Evolutionary conservation across 2,888 invertebrate species (phyloP).

Genomic region (Callosobruchus maculatus): DNA sequence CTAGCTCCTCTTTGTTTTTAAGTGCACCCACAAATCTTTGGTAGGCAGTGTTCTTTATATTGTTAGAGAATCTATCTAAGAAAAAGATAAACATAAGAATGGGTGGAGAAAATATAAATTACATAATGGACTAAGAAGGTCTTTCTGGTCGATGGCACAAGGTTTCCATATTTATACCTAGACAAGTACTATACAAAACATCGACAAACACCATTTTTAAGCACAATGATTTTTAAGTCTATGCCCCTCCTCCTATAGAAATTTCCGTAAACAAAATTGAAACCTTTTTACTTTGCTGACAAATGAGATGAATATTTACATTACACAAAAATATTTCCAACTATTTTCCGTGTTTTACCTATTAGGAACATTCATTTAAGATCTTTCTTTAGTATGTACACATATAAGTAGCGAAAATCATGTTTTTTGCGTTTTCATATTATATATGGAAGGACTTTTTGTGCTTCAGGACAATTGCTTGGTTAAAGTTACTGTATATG

Average conservation of each 20-base stretch:
- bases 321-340: slow-evolving; percentile 33
- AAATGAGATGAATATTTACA: slow-evolving; percentile 21
- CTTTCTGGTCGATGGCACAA: not conserved
- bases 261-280: slow-evolving; percentile 11
- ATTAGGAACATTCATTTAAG: slow-evolving; percentile 38
- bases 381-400: slow-evolving; percentile 28
- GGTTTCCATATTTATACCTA: not conserved
- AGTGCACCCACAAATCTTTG: too few relatives aligned
- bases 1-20: too few relatives aligned
- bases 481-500: slow-evolving; percentile 13
- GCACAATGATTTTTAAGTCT: slow-evolving; percentile 42
- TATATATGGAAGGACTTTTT: slow-evolving; percentile 26
- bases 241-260: slow-evolving; percentile 45
- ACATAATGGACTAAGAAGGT: not conserved
- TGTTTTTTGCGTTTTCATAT: slow-evolving; percentile 4
- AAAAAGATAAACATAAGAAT: too few relatives aligned
- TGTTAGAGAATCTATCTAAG: too few relatives aligned
- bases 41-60: too few relatives aligned
- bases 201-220: slow-evolving; percentile 35
- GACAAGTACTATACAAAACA: slow-evolving; percentile 23
- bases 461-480: slow-evolving; percentile 28
- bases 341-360: slow-evolving; percentile 30
- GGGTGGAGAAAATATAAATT: too few relatives aligned
- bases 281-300: slow-evolving; percentile 12
- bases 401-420: slow-evolving; percentile 26